Evolutionary conservation across 1,140 invertebrate genomes (phyloP).

Genomic region (Chlorops oryzae): DNA sequence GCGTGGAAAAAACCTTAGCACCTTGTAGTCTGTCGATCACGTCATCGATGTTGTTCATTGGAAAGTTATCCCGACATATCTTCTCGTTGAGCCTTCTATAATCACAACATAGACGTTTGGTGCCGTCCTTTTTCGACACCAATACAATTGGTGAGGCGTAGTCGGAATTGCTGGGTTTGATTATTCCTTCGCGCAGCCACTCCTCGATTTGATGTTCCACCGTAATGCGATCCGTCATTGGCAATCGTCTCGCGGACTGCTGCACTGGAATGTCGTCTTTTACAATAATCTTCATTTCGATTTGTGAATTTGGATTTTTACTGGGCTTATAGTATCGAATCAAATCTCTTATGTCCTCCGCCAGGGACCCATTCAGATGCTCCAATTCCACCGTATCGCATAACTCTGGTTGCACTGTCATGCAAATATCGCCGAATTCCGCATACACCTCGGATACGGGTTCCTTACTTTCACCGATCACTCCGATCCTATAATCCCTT

Average conservation of each 20-base stretch:
- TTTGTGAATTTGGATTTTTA: too few species aligned
- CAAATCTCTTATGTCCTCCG: too few species aligned
- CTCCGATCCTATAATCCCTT: too few species aligned
- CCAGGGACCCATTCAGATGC: too few species aligned
- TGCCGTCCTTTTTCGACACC: conserved; percentile 12
- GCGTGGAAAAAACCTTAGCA: conserved; percentile 17
- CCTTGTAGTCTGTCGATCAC: conserved; percentile 15
- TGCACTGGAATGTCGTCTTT: conserved; percentile 22
- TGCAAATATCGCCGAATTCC: too few species aligned
- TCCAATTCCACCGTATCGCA: too few species aligned
- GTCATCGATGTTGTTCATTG: conserved; percentile 24
- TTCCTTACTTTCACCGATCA: too few species aligned
- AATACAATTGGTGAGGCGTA: conserved; percentile 15
- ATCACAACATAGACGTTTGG: conserved; percentile 10
- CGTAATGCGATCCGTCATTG: conserved; percentile 15
- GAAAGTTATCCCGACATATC: conserved; percentile 14
- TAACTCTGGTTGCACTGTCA: too few species aligned
- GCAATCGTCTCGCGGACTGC: conserved; percentile 18
- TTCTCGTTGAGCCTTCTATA: conserved; percentile 10
- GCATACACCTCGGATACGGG: too few species aligned
- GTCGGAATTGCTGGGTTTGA: conserved; percentile 22
- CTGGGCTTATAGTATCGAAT: conserved; percentile 13
- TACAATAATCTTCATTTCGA: conserved; percentile 22
- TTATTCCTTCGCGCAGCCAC: conserved; percentile 25
- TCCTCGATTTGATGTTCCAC: conserved; percentile 23